Conservation (phyloP, 92 coral and sea anemone species). For the Zoanthus solanderi region DNA sequence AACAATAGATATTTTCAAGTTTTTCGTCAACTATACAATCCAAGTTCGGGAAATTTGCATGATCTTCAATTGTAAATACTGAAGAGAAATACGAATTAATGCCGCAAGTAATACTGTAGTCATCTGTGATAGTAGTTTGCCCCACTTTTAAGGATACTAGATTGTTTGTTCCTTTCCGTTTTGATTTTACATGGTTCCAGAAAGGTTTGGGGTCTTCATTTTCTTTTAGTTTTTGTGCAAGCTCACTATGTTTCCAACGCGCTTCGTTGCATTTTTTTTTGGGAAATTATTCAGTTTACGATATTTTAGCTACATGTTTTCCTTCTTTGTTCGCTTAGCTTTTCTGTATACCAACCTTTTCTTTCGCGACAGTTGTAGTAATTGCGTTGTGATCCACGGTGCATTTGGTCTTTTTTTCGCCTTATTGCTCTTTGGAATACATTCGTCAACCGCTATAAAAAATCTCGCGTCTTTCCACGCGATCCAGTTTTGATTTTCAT, state of each 20-base stretch:
- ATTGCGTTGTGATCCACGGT: constrained; percentile 34
- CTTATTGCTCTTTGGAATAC: constrained; percentile 18
- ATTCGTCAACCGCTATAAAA: constrained; percentile 39
- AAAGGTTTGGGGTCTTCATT: background rate
- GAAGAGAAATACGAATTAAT: constrained; percentile 47
- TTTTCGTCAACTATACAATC: constrained; percentile 35
- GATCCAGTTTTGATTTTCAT: constrained; percentile 23
- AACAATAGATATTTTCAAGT: background rate
- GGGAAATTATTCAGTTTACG: background rate
- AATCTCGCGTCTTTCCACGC: constrained; percentile 24
- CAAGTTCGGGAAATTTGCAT: constrained; percentile 48
- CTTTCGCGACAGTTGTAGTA: background rate
- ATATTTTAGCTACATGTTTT: background rate
- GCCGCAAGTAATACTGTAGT: constrained; percentile 14
- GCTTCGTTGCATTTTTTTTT: background rate
- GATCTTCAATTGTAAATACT: constrained; percentile 43
- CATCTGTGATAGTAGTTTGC: background rate
- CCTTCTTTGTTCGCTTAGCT: background rate
- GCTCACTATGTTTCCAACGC: background rate
- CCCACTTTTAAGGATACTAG: constrained; percentile 32
- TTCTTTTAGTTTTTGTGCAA: background rate
- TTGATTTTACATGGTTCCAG: background rate
- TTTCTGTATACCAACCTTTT: background rate
- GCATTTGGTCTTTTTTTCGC: constrained; percentile 7
- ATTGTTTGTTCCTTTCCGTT: constrained; percentile 59